Conservation (phyloP, 2,797 vertebrate genomes). For the Notolepis coatsorum region DNA sequence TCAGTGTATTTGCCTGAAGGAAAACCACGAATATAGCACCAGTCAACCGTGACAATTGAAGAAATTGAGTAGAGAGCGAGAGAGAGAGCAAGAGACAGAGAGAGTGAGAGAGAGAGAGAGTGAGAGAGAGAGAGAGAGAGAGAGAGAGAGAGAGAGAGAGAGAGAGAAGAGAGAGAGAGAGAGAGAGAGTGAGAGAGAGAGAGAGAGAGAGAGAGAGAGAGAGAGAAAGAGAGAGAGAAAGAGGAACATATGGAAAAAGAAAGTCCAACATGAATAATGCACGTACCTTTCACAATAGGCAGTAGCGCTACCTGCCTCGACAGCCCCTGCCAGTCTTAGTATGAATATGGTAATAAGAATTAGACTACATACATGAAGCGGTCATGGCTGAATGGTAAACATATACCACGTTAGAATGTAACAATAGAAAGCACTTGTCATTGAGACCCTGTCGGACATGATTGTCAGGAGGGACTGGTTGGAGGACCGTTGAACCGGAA, state of each 20-base stretch:
- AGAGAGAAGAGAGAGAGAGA: too few species aligned
- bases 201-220: slow-evolving; percentile 7
- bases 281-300: slow-evolving; percentile 39
- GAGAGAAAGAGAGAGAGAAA: slow-evolving; percentile 19
- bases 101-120: background rate
- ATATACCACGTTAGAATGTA: slow-evolving; percentile 32
- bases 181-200: background rate
- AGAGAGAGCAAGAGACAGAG: slow-evolving; percentile 30
- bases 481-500: slow-evolving; percentile 23
- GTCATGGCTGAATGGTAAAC: slow-evolving; percentile 37
- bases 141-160: slow-evolving; percentile 12
- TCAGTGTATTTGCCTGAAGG: slow-evolving; percentile 53
- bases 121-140: slow-evolving; percentile 22
- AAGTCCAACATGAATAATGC: slow-evolving; percentile 53
- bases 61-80: too few species aligned
- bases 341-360: slow-evolving; percentile 71
- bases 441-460: slow-evolving; percentile 23
- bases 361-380: slow-evolving; percentile 13
- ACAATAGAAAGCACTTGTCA: slow-evolving; percentile 36
- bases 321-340: slow-evolving; percentile 38
- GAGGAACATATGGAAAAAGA: too few species aligned
- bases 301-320: slow-evolving; percentile 6
- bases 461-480: slow-evolving; percentile 7
- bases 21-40: slow-evolving; percentile 47
- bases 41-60: slow-evolving; percentile 72